These are phyloP conservation scores for Metopolophium dirhodum DNA, from an alignment of 1,140 invertebrate genomes.

Conservation along the genomic window DNA sequence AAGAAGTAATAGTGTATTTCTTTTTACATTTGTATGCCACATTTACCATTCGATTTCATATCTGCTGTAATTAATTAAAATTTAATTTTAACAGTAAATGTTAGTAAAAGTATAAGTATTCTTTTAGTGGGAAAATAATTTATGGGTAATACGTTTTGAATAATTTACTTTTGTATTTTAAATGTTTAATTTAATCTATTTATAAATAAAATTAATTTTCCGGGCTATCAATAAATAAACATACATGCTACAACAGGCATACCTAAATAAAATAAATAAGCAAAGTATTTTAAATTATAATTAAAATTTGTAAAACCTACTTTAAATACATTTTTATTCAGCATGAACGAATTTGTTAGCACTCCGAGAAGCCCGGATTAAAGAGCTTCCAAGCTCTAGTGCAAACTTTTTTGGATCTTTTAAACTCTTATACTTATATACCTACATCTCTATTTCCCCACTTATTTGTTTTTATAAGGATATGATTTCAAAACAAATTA, in stretches of 20 bases:
- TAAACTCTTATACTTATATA: background rate
- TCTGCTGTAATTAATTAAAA: background rate
- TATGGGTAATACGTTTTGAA: too few species aligned
- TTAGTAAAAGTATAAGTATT: background rate
- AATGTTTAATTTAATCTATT: background rate
- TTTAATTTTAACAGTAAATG: background rate
- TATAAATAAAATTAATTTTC: background rate
- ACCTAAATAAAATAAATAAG: background rate
- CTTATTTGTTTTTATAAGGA: background rate
- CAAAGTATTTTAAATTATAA: background rate
- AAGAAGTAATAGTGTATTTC: background rate
- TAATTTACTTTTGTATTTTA: background rate
- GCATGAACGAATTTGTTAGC: background rate
- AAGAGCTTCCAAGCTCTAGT: background rate
- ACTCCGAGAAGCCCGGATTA: background rate
- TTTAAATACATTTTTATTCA: background rate
- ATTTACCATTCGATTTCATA: background rate
- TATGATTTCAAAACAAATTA: background rate
- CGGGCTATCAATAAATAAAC: background rate
- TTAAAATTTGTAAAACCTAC: background rate
- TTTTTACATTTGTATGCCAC: background rate
- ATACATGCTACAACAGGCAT: background rate
- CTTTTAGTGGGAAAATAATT: background rate
- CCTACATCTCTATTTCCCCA: background rate
- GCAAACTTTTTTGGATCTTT: background rate